Evolutionary conservation across 92 coral and sea anemone genomes (phyloP).

Genomic region (Metridium senile): DNA sequence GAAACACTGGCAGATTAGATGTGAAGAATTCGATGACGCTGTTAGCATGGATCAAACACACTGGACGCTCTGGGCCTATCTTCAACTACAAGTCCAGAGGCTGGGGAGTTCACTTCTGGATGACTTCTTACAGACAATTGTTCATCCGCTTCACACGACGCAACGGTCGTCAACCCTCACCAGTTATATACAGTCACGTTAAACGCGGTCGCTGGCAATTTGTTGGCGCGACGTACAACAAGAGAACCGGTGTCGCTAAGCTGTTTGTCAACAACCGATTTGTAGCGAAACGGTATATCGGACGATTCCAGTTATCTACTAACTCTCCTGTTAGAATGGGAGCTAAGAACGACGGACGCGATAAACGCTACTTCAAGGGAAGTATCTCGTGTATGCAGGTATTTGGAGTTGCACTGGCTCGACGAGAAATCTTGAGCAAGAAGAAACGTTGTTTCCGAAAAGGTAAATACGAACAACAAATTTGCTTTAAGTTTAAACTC

Average conservation of each 20-base stretch:
- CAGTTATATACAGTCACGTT: constrained; percentile 1
- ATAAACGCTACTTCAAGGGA: constrained; percentile 24
- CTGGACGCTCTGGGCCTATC: constrained; percentile 72
- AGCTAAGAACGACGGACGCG: constrained; percentile 19
- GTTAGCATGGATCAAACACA: constrained; percentile 71
- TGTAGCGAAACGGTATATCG: constrained; percentile 36
- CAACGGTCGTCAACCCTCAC: constrained; percentile 11
- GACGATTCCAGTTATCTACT: constrained; percentile 48
- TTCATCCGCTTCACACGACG: constrained; percentile 19
- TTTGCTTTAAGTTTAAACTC: too few species aligned
- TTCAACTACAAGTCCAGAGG: constrained; percentile 70
- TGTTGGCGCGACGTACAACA: constrained; percentile 47
- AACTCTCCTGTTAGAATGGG: constrained; percentile 43
- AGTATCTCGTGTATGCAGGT: constrained; percentile 41
- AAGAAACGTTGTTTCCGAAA: constrained; percentile 23
- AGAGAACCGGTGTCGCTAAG: constrained; percentile 59
- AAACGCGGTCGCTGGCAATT: constrained; percentile 42
- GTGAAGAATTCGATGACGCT: constrained; percentile 61
- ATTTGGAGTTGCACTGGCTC: not conserved
- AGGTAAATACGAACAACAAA: too few species aligned
- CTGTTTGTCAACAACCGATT: constrained; percentile 53
- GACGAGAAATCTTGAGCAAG: constrained; percentile 7
- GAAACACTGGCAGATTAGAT: constrained; percentile 66
- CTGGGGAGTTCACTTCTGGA: constrained; percentile 71
- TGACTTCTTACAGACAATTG: constrained; percentile 39